Evolutionary conservation across 2,113 vertebrate species (phyloP).

Genomic region (Coturnix japonica): DNA sequence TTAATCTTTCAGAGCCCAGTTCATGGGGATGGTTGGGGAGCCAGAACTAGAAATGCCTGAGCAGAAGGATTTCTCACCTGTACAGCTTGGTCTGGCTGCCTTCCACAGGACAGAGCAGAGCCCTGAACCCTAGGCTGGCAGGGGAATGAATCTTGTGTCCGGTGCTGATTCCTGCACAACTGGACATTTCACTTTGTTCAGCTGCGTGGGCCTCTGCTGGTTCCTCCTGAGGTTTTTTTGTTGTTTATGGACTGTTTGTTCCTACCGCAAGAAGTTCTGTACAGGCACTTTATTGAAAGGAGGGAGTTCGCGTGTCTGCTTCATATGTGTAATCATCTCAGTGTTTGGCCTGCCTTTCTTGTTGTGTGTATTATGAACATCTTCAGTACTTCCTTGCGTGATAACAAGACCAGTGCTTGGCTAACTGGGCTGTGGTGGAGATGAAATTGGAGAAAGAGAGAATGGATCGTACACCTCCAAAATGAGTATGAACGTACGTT

Average conservation of each 20-base stretch:
- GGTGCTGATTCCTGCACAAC: neutral
- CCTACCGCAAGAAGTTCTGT: neutral
- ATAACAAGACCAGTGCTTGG: neutral
- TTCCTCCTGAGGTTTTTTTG: neutral
- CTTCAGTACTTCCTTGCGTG: neutral
- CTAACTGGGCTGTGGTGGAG: neutral
- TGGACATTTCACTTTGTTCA: neutral
- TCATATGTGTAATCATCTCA: fast-evolving
- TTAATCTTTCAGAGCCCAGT: neutral
- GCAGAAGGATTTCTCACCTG: neutral
- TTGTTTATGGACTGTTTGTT: neutral
- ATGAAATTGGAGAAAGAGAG: neutral
- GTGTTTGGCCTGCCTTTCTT: neutral
- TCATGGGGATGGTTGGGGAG: neutral
- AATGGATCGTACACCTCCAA: neutral
- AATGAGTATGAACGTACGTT: neutral
- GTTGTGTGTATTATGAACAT: fast-evolving
- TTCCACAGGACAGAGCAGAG: neutral
- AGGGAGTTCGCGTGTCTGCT: neutral
- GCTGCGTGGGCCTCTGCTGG: fast-evolving
- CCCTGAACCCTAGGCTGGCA: fast-evolving
- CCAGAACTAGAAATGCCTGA: neutral
- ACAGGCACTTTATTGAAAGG: neutral
- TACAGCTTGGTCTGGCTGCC: neutral
- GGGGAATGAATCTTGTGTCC: no score